Base-by-base conservation (phyloP, 2,797 vertebrate genomes). In the Myotis pilosus region DNA sequence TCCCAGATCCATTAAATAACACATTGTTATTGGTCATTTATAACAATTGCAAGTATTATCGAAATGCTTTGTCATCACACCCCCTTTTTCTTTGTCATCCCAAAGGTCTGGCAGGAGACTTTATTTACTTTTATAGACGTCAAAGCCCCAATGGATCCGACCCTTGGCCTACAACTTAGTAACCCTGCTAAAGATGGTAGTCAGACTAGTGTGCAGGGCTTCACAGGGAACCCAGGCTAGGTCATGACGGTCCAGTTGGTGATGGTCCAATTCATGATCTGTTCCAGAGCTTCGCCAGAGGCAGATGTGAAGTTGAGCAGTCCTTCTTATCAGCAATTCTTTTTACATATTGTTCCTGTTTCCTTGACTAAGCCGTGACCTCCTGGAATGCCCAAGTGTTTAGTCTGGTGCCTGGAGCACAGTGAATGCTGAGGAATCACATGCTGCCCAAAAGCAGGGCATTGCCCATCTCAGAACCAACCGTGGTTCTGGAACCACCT, bases 401-500 rank as follows among this genome's bases (percentile, higher is more conserved):
- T 28, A 66, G 22, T n/a, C 23, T 71, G 6, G 49, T 72, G 53
- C 38, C 15, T 30, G 69, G 30, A 53, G 47, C 57, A 20, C 6
- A 33, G 57, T 5, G 7, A n/a, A 33, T 15, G 6, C 28, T 2
- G 6, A 71, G 74, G 41, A 15, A n/a, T 17, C 0, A 3, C 8
- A 5, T 38, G 11, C 12, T 74, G 89, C 30, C 15, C 8, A 0
- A 28, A 51, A 76, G 66, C 30, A 2, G 51, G 33, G 6, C 0
- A 0, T 2, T 8, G 53, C 16, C n/a, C 4, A 2, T 16, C 20
- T 23, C 44, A 22, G 23, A 8, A 17, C 79, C 62, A 3, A 0
- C 8, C 3, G 10, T 78, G 72, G 41, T 53, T 57, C 41, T 20
- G 38, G 36, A 71, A 9, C 62, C 60, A 8, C 28, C 11, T 13